Base-by-base conservation (phyloP, 2,888 invertebrate genomes). In the Microctonus aethiopoides region DNA sequence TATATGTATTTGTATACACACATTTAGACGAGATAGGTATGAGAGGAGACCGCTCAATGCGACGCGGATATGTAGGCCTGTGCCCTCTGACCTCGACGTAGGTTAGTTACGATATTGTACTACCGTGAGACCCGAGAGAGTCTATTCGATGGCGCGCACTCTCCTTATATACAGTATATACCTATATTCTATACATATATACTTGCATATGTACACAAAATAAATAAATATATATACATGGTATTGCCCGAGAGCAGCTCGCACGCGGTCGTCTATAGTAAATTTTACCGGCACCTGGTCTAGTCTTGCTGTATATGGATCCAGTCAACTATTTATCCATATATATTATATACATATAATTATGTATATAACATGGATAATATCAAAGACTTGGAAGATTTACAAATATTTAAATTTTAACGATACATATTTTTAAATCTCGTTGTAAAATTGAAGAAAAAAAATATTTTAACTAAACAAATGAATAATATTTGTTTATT, bases 21-120 rank as follows among this genome's bases (percentile, higher is more conserved):
- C 46, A 63, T 51, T 52, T 59, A 54, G 26, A 16, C 36, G 26
- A 65, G 62, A 66, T 70, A 67, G 61, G 61, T 32, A 32, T 10
- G 54, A 56, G 66, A 67, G 56, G 62, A 54, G 66, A 61, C 66
- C 36, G 70, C 56, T 70, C 41, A 61, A 70, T 67, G 73, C 73
- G 71, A 68, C 68, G 68, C 69, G 75, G 76, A 76, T 76, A 76
- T 74, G 76, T 76, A 75, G 75, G 75, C 68, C 75, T 68, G 76
- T 74, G 76, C 74, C 74, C 76, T 71, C 68, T 76, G 75, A 76
- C 75, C 74, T 68, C 75, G 60, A 74, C 74, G 75, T 76, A 76
- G 74, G 76, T 76, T 74, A 76, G 75, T 76, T 76, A 76, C 76
- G 75, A 76, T 76, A 76, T 76, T 75, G 75, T 76, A 76, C 76